phyloP scores from a whole-genome alignment of 2,888 invertebrate species.

The Mongoloraphidia duomilia region DNA sequence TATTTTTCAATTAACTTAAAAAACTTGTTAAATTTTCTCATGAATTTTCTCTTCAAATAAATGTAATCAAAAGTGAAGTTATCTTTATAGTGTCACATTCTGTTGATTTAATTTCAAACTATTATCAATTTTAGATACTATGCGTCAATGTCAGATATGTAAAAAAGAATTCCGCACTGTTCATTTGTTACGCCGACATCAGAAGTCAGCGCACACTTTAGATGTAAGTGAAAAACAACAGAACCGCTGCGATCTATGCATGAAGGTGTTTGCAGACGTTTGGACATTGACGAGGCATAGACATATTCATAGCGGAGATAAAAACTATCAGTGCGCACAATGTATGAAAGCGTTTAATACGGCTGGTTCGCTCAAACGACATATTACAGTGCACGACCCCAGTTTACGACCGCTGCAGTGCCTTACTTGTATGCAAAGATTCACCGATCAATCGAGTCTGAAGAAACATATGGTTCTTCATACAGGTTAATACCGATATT shows the following conservation, averaged over 20 bases:
- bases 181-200: constrained; percentile 14
- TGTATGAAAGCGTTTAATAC: constrained; percentile 8
- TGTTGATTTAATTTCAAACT: too few relatives aligned
- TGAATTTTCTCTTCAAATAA: too few relatives aligned
- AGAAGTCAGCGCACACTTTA: constrained; percentile 11
- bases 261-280: constrained; percentile 14
- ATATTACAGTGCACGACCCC: constrained; percentile 29
- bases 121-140: too few relatives aligned
- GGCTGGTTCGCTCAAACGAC: constrained; percentile 25
- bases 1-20: too few relatives aligned
- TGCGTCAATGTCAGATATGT: constrained; percentile 15
- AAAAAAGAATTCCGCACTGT: constrained; percentile 14
- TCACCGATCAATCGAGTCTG: constrained; percentile 28
- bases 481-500: constrained; percentile 23
- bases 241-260: constrained; percentile 15
- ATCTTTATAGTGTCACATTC: not conserved
- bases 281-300: constrained; percentile 15
- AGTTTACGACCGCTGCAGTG: constrained; percentile 29
- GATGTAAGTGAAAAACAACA: not conserved
- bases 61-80: not conserved
- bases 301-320: constrained; percentile 17
- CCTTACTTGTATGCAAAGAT: constrained; percentile 29
- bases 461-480: constrained; percentile 31
- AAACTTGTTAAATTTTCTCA: too few relatives aligned
- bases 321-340: constrained; percentile 10